phyloP scores from a whole-genome alignment of 1,140 invertebrate species.

The Wiebesia pumilae region DNA sequence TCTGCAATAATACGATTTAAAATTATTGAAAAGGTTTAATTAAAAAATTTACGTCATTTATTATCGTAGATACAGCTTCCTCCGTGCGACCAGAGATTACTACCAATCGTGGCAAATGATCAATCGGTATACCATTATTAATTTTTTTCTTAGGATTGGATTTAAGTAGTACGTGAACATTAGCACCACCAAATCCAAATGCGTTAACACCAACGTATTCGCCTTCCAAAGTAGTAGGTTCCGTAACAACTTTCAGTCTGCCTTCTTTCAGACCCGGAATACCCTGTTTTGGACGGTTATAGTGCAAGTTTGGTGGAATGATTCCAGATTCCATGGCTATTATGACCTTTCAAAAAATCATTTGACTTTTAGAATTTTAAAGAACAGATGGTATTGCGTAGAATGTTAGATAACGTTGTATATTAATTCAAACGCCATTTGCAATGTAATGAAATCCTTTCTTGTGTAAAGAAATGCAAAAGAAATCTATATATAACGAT shows the following conservation, averaged over 20 bases:
- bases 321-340: constrained; percentile 80
- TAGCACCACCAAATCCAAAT: constrained; percentile 78
- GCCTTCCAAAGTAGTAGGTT: constrained; percentile 77
- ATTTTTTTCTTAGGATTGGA: constrained; percentile 72
- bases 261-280: constrained; percentile 80
- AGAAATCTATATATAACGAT: too few species aligned
- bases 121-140: constrained; percentile 67
- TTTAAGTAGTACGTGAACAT: constrained; percentile 80
- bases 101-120: constrained; percentile 77
- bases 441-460: too few species aligned
- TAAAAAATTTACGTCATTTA: constrained; percentile 74
- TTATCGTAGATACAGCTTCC: constrained; percentile 80
- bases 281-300: constrained; percentile 79
- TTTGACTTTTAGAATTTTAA: too few species aligned
- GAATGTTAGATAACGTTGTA: too few species aligned
- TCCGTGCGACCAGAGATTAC: constrained; percentile 80
- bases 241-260: constrained; percentile 77
- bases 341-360: constrained; percentile 69
- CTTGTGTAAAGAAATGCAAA: too few species aligned
- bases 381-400: too few species aligned
- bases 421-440: too few species aligned
- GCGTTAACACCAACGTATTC: constrained; percentile 75
- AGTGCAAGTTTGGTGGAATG: constrained; percentile 84
- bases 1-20: background rate
- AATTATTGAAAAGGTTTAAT: background rate